Conservation (phyloP, 2,797 vertebrate species). For the Mycteria americana region DNA sequence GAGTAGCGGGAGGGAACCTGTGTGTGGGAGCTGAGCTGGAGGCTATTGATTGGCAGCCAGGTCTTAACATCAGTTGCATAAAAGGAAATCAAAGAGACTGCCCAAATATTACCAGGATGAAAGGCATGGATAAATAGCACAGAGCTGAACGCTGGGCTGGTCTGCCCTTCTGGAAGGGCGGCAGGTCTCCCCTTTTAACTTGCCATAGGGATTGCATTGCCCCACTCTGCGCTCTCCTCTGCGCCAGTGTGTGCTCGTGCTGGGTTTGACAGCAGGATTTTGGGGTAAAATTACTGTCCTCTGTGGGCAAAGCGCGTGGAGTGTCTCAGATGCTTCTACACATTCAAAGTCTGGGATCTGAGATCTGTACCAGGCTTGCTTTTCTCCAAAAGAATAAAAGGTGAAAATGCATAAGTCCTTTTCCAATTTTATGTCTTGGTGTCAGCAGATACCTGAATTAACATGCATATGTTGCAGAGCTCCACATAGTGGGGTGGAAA, state of each 20-base stretch:
- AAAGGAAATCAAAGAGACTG: conserved; percentile 24
- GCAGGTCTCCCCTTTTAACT: background rate
- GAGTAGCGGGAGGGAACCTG: background rate
- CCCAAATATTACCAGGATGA: background rate
- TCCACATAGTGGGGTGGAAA: background rate
- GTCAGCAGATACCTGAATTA: background rate
- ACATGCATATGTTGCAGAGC: background rate
- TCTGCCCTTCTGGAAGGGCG: background rate
- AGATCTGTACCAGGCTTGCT: background rate
- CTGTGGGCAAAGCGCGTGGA: background rate
- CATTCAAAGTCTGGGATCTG: background rate
- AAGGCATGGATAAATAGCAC: background rate
- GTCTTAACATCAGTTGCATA: conserved; percentile 17
- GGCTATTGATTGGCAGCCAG: background rate
- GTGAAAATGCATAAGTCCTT: background rate
- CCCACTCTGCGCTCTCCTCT: rapidly evolving
- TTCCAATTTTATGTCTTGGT: background rate
- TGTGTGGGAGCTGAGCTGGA: background rate
- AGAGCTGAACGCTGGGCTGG: background rate
- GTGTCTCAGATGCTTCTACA: background rate
- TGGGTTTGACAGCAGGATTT: background rate
- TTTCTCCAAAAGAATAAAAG: background rate
- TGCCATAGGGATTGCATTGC: background rate
- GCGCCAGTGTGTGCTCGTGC: rapidly evolving
- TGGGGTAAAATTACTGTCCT: background rate